Conservation (phyloP, 2,888 invertebrate genomes). For the Drosophila buzzatii region DNA sequence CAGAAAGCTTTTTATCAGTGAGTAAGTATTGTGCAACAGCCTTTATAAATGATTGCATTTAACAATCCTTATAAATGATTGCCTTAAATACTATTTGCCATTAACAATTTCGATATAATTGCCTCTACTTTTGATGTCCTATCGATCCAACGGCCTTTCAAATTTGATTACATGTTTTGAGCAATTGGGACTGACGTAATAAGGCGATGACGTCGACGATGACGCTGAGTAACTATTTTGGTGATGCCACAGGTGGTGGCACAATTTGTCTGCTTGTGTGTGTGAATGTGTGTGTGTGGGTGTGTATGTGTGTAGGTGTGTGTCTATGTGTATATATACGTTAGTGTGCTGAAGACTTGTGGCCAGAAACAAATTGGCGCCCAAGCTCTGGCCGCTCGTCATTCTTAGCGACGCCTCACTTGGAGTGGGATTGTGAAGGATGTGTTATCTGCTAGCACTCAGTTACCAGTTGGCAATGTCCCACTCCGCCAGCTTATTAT, state of each 20-base stretch:
- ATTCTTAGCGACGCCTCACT: constrained; percentile 7
- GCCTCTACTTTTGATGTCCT: not conserved
- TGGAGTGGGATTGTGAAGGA: constrained; percentile 3
- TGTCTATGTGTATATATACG: not conserved
- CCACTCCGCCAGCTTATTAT: constrained; percentile 59
- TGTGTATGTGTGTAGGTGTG: not conserved
- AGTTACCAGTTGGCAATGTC: constrained; percentile 37
- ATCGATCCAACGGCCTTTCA: not conserved
- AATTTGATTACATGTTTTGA: not conserved
- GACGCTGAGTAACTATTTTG: constrained; percentile 20
- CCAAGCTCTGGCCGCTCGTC: constrained; percentile 11
- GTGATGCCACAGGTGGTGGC: constrained; percentile 55
- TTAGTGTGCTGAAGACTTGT: constrained; percentile 13
- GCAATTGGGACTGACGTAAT: constrained; percentile 12
- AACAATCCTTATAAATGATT: too few relatives aligned
- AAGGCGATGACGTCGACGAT: not conserved
- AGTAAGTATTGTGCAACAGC: too few relatives aligned
- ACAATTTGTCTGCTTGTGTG: constrained; percentile 4
- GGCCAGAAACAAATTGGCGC: constrained; percentile 56
- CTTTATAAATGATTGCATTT: too few relatives aligned
- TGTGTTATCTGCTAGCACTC: constrained; percentile 75
- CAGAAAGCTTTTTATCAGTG: too few relatives aligned
- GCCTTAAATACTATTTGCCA: too few relatives aligned
- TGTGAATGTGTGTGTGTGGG: not conserved
- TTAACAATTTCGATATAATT: not conserved